phyloP scores from a whole-genome alignment of 35 echinoderm and acorn worm genomes.

The Patiria miniata region DNA sequence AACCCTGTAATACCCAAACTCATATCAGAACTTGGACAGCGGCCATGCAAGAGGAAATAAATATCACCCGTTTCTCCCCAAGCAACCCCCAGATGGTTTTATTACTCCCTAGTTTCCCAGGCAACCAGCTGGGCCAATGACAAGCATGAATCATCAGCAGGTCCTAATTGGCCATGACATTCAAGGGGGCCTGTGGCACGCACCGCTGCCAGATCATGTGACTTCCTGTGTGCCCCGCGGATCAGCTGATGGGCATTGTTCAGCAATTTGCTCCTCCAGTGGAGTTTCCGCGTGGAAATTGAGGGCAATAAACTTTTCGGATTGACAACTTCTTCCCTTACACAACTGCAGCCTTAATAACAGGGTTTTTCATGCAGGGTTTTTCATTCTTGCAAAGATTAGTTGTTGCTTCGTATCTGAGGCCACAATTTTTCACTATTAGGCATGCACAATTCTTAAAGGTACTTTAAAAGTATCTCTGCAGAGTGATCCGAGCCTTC shows the following conservation, averaged over 20 bases:
- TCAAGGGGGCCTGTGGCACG: not conserved
- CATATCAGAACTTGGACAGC: not conserved
- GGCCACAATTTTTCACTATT: no score
- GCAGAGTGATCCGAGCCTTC: no score
- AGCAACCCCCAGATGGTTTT: not conserved
- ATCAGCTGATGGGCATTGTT: conserved; percentile 22
- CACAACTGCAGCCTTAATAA: not conserved
- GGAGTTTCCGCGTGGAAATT: conserved; percentile 2
- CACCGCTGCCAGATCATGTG: not conserved
- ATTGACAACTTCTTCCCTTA: not conserved
- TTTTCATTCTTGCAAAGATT: no score
- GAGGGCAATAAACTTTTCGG: not conserved
- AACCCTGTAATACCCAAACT: no score
- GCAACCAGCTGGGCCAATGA: not conserved
- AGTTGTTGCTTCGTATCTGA: no score
- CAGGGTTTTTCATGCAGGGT: no score
- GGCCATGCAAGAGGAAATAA: not conserved
- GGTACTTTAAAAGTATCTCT: no score
- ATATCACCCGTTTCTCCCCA: not conserved
- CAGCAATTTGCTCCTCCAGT: not conserved
- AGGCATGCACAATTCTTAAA: no score
- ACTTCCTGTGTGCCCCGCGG: not conserved
- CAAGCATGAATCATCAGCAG: conserved; percentile 8
- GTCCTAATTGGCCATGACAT: conserved; percentile 20
- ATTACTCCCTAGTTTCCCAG: not conserved